Evolutionary conservation across 2,797 vertebrate genomes (phyloP), one percentile per base, ranked within the genome.

Genomic region (Dipus sagitta): DNA sequence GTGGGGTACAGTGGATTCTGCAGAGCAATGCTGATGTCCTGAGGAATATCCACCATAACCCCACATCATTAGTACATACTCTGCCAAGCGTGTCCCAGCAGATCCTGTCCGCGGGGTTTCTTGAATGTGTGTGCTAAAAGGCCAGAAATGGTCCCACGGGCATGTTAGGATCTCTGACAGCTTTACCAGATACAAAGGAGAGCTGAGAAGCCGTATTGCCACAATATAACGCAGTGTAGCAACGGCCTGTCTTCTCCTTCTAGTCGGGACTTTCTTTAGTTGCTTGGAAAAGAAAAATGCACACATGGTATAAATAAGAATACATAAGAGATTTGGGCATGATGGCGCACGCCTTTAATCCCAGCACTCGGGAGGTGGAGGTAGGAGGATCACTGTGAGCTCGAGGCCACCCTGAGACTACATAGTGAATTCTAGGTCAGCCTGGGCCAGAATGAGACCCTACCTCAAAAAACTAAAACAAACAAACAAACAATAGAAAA

Each of bases 11-110:
- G 32, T 47, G 64, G 74, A 58, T n/a, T 81, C 34, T 64, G 32
- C 62, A 85, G 21, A 8, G n/a, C n/a, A 72, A 21, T 26, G n/a
- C 28, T 38, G 21, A 62, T 21, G 47, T 65, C 58, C 24, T 60
- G 32, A 64, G 42, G 2, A 18, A 21, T 0, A 0, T 28, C n/a
- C 11, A 54, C 54, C 76, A 74, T 1, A 34, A 34, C 3, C 23
- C 77, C 26, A 77, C 13, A n/a, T 79, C n/a, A 14, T 42, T 23
- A 30, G 9, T n/a, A 81, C 3, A 0, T 1, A 3, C 52, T 3
- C 6, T n/a, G 21, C 17, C 12, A 21, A 58, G 42, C 18, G 1
- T 58, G n/a, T 71, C n/a, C n/a, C 58, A 14, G 9, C 23, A 58
- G 65, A 71, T 28, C 5, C 23, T 34, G 62, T 38, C 87, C 15